Evolutionary conservation across 2,888 invertebrate species (phyloP).

Genomic region (Anoncus sp.): DNA sequence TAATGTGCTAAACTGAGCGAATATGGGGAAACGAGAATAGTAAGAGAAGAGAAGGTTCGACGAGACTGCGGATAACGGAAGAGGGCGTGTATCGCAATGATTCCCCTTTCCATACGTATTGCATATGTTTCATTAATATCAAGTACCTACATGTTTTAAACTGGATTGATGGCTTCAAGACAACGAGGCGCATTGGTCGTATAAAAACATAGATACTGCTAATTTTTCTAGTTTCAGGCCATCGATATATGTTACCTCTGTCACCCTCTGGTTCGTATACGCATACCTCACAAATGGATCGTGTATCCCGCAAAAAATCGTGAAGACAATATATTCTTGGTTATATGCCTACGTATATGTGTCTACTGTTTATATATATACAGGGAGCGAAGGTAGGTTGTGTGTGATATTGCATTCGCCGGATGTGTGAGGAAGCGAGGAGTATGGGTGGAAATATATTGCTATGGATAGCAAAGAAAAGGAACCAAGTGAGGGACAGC

Average conservation of each 20-base stretch:
- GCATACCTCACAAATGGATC: constrained; percentile 2
- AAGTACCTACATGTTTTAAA: neutral
- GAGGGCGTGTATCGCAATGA: constrained; percentile 34
- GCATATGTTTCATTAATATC: neutral
- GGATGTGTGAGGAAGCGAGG: constrained; percentile 5
- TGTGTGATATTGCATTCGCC: constrained; percentile 36
- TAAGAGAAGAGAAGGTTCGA: neutral
- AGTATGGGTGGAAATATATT: constrained; percentile 30
- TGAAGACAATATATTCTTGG: constrained; percentile 55
- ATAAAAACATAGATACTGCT: too few species aligned
- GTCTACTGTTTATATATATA: neutral
- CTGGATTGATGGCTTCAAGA: neutral
- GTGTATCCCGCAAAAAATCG: constrained; percentile 41
- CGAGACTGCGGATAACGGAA: neutral
- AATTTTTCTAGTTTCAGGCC: too few species aligned
- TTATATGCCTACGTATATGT: neutral
- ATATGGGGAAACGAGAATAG: constrained; percentile 41
- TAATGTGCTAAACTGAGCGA: constrained; percentile 18
- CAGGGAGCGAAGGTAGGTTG: constrained; percentile 10
- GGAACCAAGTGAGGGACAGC: neutral
- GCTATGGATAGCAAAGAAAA: constrained; percentile 5
- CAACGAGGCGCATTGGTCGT: too few species aligned
- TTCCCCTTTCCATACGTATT: constrained; percentile 17
- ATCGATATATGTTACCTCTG: neutral
- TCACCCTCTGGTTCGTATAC: neutral